Evolutionary conservation across 2,113 vertebrate species (phyloP).

Genomic region (Blennius ocellaris): DNA sequence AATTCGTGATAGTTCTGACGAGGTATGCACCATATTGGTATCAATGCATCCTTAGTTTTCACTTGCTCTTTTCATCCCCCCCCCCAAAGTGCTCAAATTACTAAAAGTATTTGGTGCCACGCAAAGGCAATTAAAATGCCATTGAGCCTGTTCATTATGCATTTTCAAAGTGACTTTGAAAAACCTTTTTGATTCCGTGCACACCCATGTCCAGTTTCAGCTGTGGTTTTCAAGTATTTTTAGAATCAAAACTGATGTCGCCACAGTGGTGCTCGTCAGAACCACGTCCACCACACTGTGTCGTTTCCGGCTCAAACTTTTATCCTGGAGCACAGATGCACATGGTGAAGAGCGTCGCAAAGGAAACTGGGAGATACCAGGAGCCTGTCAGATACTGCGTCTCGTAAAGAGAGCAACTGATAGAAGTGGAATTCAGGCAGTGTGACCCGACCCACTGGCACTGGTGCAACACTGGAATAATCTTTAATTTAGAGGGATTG

Average conservation of each 20-base stretch:
- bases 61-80: not conserved
- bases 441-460: conserved; percentile 9
- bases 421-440: conserved; percentile 35
- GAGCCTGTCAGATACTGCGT: conserved; percentile 12
- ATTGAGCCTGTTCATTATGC: conserved; percentile 34
- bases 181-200: conserved; percentile 22
- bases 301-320: conserved; percentile 5
- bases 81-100: not conserved
- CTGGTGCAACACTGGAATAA: conserved; percentile 42
- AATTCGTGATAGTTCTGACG: no score
- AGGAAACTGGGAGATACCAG: conserved; percentile 6
- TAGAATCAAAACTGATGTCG: conserved; percentile 15
- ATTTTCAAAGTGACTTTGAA: conserved; percentile 5
- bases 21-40: no score
- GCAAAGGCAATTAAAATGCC: conserved; percentile 30
- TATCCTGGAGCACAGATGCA: conserved; percentile 1
- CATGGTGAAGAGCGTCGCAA: not conserved
- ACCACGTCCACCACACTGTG: not conserved
- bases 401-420: conserved; percentile 22
- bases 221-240: conserved; percentile 47
- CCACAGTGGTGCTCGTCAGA: conserved; percentile 24
- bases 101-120: conserved; percentile 12
- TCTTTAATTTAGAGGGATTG: conserved; percentile 39
- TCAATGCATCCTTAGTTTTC: not conserved
- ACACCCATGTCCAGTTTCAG: conserved; percentile 19